phyloP scores from a whole-genome alignment of 2,888 invertebrate genomes.

The Romanomermis culicivorax region DNA sequence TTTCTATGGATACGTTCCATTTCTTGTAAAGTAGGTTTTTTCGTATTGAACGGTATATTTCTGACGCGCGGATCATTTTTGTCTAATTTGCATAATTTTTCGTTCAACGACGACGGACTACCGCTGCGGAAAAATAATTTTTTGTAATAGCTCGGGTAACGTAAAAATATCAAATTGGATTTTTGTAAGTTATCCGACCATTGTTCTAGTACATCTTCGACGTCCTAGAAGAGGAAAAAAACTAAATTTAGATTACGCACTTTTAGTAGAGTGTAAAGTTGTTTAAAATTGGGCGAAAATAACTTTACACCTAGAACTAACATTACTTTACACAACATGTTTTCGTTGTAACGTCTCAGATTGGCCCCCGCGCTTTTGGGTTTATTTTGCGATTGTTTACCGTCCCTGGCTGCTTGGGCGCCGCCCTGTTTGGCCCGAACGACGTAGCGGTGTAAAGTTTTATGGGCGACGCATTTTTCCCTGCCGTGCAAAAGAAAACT shows the following conservation, averaged over 20 bases:
- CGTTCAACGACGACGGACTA: neutral
- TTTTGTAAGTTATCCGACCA: conserved; percentile 47
- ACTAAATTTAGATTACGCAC: neutral
- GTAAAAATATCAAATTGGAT: conserved; percentile 50
- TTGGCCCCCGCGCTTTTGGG: conserved; percentile 60
- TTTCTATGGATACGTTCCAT: conserved; percentile 50
- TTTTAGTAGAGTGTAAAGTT: neutral
- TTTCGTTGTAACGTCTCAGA: conserved; percentile 55
- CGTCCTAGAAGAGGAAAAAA: conserved; percentile 40
- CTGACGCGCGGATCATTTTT: conserved; percentile 43
- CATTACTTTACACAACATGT: conserved; percentile 36
- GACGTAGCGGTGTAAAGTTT: conserved; percentile 64
- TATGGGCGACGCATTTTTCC: conserved; percentile 41
- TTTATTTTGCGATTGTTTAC: conserved; percentile 27
- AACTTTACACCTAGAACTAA: too few relatives aligned
- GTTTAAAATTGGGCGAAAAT: too few relatives aligned
- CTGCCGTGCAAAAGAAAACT: too few relatives aligned
- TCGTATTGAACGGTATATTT: conserved; percentile 56
- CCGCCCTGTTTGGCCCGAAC: conserved; percentile 61
- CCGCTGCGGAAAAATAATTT: conserved; percentile 45
- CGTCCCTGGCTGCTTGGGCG: conserved; percentile 47
- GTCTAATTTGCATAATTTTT: neutral
- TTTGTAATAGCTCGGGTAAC: conserved; percentile 51
- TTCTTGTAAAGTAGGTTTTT: conserved; percentile 57
- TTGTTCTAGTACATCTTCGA: conserved; percentile 45